A percentile compares a stretch with the other conserved stretches of the same genome.
These are phyloP conservation scores for Proteles cristata DNA, from an alignment of 2,113 vertebrate genomes.

Conservation along the genomic window DNA sequence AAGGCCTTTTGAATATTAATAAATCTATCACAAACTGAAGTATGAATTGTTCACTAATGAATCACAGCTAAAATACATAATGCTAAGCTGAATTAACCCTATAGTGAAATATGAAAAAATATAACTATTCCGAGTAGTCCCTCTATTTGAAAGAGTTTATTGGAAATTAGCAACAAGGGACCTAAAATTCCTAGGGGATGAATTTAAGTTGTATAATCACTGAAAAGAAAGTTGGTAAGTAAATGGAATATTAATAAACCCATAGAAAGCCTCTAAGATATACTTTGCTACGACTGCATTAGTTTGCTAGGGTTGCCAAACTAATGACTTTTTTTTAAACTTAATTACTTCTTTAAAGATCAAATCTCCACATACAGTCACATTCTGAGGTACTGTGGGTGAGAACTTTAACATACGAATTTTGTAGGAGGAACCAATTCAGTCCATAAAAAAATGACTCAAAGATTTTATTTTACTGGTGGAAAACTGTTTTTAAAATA, in stretches of 20 bases:
- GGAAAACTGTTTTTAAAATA: background rate
- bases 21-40: background rate
- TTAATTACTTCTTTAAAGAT: background rate
- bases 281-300: background rate
- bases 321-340: background rate
- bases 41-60: background rate
- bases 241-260: background rate
- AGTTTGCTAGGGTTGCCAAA: background rate
- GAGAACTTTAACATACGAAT: background rate
- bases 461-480: background rate
- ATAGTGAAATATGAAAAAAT: slow-evolving; percentile 32
- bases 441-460: background rate
- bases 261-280: background rate
- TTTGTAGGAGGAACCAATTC: background rate
- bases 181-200: background rate
- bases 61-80: background rate
- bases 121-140: background rate
- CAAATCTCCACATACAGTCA: background rate
- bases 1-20: background rate
- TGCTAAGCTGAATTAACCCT: background rate
- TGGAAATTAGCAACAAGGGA: background rate
- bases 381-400: background rate
- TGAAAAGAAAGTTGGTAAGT: background rate
- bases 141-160: background rate
- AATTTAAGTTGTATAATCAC: background rate